These are phyloP conservation scores for Kryphioiulus occultus DNA, from an alignment of 2,888 invertebrate species.

Conservation along the genomic window DNA sequence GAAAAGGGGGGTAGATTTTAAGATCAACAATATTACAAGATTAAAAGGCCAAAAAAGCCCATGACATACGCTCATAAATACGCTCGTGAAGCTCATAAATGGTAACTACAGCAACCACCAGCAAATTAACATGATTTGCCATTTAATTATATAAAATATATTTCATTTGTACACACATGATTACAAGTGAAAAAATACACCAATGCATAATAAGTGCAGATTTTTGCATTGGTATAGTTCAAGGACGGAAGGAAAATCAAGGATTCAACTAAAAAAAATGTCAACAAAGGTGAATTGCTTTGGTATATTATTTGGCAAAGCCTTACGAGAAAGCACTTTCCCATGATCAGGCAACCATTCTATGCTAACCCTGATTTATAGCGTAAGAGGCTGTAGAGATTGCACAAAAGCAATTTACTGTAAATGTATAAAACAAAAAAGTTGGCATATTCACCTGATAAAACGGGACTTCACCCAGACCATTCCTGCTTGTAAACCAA, in stretches of 20 bases:
- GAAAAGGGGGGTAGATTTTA: too few relatives aligned
- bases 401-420: not conserved
- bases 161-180: not conserved
- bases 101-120: too few relatives aligned
- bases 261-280: not conserved
- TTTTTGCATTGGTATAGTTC: not conserved
- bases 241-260: not conserved
- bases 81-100: too few relatives aligned
- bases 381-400: not conserved
- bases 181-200: not conserved
- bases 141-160: not conserved
- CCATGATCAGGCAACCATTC: not conserved
- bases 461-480: not conserved
- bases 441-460: not conserved
- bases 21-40: too few relatives aligned
- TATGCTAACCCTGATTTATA: not conserved
- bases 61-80: too few relatives aligned
- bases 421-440: not conserved
- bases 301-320: not conserved
- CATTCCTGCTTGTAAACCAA: constrained; percentile 65
- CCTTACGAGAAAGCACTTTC: not conserved
- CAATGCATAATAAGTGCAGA: not conserved
- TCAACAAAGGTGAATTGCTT: not conserved
- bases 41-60: too few relatives aligned
- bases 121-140: not conserved